A percentile compares a stretch with the other conserved stretches of the same genome.
Conservation (phyloP, 2,888 invertebrate species). For the Papilio protenor region DNA sequence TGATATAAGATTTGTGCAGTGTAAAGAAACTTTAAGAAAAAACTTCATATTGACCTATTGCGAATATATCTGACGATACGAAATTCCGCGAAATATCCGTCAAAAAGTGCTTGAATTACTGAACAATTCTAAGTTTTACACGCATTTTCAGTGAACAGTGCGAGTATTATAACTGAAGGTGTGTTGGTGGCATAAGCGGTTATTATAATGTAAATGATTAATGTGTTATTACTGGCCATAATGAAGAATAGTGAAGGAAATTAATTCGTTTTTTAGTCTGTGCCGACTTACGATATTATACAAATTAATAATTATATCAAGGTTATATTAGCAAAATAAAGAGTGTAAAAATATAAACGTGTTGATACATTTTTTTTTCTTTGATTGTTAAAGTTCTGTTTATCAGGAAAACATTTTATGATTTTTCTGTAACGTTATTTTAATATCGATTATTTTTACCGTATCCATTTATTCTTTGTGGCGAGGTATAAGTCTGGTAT, state of each 20-base stretch:
- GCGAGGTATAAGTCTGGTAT: neutral
- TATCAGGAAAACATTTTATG: too few species aligned
- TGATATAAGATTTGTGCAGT: too few species aligned
- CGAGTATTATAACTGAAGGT: neutral
- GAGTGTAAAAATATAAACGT: neutral
- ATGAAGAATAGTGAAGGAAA: slow-evolving; percentile 17
- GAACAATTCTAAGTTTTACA: too few species aligned
- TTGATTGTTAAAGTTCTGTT: neutral
- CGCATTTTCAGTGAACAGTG: too few species aligned
- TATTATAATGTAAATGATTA: slow-evolving; percentile 44
- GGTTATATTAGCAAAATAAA: slow-evolving; percentile 3
- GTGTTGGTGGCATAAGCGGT: neutral
- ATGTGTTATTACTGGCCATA: slow-evolving; percentile 45
- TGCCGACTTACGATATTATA: slow-evolving; percentile 26
- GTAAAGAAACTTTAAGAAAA: too few species aligned
- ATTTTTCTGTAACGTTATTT: too few species aligned
- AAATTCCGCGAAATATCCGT: too few species aligned
- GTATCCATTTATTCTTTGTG: neutral
- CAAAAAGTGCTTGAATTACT: too few species aligned
- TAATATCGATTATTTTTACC: too few species aligned
- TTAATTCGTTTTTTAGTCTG: slow-evolving; percentile 31
- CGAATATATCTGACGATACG: too few species aligned
- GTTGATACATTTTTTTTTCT: neutral
- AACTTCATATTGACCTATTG: too few species aligned
- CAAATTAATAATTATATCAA: slow-evolving; percentile 28